These are phyloP conservation scores for Pygathrix nemaeus DNA, from an alignment of 2,113 vertebrate genomes.

Conservation along the genomic window DNA sequence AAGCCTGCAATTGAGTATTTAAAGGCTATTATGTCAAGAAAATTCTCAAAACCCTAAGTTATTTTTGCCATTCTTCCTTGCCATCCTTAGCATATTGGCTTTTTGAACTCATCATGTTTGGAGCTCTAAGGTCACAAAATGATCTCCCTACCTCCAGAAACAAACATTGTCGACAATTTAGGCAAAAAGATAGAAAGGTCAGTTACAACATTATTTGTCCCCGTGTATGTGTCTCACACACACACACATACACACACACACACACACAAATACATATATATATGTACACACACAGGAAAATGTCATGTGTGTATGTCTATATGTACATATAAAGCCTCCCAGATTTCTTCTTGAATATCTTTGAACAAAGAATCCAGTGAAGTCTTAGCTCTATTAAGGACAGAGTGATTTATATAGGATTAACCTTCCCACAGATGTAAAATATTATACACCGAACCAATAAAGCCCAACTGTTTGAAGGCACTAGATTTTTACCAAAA, in stretches of 20 bases:
- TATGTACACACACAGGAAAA: too few relatives aligned
- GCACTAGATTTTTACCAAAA: not conserved
- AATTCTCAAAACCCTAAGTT: not conserved
- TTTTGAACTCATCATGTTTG: not conserved
- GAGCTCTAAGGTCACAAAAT: not conserved
- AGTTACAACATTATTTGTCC: not conserved
- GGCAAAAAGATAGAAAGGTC: not conserved
- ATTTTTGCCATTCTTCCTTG: not conserved
- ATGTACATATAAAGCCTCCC: not conserved
- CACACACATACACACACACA: fast-evolving
- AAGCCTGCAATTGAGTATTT: not conserved
- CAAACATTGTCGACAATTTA: not conserved
- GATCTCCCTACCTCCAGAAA: not conserved
- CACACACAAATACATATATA: fast-evolving
- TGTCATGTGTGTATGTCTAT: too few relatives aligned
- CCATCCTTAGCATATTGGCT: not conserved
- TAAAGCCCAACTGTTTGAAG: not conserved
- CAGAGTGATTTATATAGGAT: not conserved
- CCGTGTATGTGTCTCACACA: not conserved
- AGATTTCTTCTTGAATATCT: not conserved
- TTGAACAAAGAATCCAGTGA: not conserved
- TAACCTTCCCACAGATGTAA: not conserved
- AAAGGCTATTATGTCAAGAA: not conserved
- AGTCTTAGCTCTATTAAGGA: not conserved
- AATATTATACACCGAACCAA: not conserved